Evolutionary conservation across 2,888 invertebrate genomes (phyloP), one percentile per base, ranked within the genome.

Genomic region (Andricus curvator): DNA sequence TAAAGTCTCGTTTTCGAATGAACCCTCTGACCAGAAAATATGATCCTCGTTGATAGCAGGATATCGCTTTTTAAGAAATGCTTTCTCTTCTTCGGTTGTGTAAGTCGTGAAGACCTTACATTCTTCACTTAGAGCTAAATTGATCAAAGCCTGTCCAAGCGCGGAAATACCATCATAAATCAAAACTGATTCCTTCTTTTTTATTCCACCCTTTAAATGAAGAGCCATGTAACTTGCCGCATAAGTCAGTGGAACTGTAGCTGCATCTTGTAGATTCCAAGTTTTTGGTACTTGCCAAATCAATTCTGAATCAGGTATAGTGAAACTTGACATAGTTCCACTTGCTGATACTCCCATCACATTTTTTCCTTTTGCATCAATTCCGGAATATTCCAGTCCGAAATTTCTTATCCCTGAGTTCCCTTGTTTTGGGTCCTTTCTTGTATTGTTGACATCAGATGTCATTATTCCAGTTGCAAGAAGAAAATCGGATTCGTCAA

Each of bases 1-100:
- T 85, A 96, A 94, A 79, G 0, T 98, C 96, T 0, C 95, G 94
- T 91, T 97, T 96, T 88, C 95, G 13, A 99, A 99, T 0, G 96
- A 97, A 97, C 92, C 22, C 33, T 25, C 1, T 25, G 25, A 25
- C 25, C 25, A 25, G 25, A 25, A 25, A 25, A 25, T 25, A 1
- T 25, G 25, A 25, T 25, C 25, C 25, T 25, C 25, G 25, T 25
- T 25, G 1, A 25, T 25, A 25, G 25, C 25, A 25, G 25, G 25
- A 25, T 25, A 25, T 25, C 25, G 25, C 25, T 25, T 25, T 25
- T 25, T 25, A 1, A 25, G 25, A 25, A 25, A 25, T 25, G 25
- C 25, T 25, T 25, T 25, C 25, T 25, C 25, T 25, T 25, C 25
- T 25, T 25, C 25, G 25, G 25, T 25, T 25, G 25, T 25, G 25